Evolutionary conservation across 2,888 invertebrate genomes (phyloP).

Genomic region (Ectemnius lituratus): DNA sequence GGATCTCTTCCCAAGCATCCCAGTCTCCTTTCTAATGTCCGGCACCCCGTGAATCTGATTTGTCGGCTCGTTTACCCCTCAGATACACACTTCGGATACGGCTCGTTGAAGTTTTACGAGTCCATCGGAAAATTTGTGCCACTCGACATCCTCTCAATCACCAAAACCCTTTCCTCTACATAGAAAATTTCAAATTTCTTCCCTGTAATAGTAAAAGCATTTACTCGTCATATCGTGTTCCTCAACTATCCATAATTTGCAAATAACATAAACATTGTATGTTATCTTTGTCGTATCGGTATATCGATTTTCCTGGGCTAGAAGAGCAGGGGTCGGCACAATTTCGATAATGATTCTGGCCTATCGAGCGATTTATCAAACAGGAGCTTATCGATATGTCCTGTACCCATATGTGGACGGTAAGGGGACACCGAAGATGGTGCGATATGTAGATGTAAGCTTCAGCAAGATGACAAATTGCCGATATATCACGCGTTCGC

Average conservation of each 20-base stretch:
- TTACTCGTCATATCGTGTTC: not conserved
- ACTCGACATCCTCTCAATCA: too few relatives aligned
- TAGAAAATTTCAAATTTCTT: too few relatives aligned
- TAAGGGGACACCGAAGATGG: conserved; percentile 30
- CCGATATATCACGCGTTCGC: conserved; percentile 19
- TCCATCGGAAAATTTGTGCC: not conserved
- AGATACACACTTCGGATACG: conserved; percentile 28
- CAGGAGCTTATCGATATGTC: conserved; percentile 64
- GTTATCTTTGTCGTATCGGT: conserved; percentile 4
- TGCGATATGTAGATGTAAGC: conserved; percentile 14
- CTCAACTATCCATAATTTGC: not conserved
- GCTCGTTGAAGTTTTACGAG: conserved; percentile 3
- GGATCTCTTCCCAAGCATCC: conserved; percentile 31
- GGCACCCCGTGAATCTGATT: conserved; percentile 69
- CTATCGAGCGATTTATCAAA: conserved; percentile 75
- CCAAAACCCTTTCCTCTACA: too few relatives aligned
- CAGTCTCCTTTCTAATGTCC: conserved; percentile 56
- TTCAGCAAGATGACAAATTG: conserved; percentile 66
- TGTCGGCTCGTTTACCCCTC: conserved; percentile 67
- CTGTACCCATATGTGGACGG: conserved; percentile 28
- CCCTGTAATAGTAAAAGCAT: too few relatives aligned
- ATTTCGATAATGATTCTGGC: conserved; percentile 66
- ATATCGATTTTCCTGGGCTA: conserved; percentile 12
- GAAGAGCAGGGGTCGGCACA: conserved; percentile 5
- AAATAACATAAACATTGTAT: conserved; percentile 1